Base-by-base conservation (phyloP, 2,888 invertebrate species). In the Geotrupes spiniger region DNA sequence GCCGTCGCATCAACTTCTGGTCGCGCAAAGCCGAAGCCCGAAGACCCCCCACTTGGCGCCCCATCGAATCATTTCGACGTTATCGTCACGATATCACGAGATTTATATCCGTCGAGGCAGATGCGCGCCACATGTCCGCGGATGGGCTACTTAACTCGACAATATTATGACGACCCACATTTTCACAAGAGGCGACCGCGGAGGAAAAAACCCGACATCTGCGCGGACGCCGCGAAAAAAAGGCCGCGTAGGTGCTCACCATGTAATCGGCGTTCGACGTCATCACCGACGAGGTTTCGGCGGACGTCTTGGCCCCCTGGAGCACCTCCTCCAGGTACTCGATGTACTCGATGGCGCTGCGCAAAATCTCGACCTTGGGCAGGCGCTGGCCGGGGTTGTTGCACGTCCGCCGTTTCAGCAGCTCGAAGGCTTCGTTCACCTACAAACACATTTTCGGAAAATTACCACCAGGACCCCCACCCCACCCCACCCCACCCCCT, bases 351-450 rank as follows among this genome's bases (percentile, higher is more conserved):
- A 99, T 99, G 29, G 98, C 98, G 62, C 95, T 95, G 53, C 97
- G 79, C 27, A 99, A 79, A 57, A 99, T 98, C 75, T 99, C 98
- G 54, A 99, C 89, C 78, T 99, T 99, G 1, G 98, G 97, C 61
- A 99, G 78, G 44, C 98, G 79, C 64, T 98, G 98, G 66, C 92
- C 95, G 1, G 97, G 97, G 76, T 93, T 94, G 47, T 92, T 89
- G 63, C 96, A 90, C 0, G 98, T 95, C 45, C 97, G 77, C 63
- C 91, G 81, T 66, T 98, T 91, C 28, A 99, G 76, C 52, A 92
- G 84, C 74, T 99, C 98, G 72, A 98, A 99, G 0, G 98, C 98
- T 73, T 99, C 98, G 73, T 99, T 99, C 49, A 96, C 96, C 90
- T 92, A 29, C 8, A n/a, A n/a, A 29, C 4, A 11, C 31, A 10